phyloP scores from a whole-genome alignment of 1,140 invertebrate species.

The Diabrotica undecimpunctata region DNA sequence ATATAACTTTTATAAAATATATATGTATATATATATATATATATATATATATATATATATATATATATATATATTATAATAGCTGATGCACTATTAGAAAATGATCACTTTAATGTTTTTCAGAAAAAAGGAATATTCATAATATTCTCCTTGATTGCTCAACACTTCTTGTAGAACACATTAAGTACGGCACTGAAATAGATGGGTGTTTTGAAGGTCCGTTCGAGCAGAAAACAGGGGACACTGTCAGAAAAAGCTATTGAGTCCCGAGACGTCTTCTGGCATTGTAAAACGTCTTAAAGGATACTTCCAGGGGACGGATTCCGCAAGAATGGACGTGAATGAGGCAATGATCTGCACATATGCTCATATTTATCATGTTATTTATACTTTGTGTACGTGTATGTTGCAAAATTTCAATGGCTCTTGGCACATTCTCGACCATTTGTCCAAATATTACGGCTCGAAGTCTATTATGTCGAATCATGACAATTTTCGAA shows the following conservation, averaged over 20 bases:
- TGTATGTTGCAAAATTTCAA: slow-evolving; percentile 17
- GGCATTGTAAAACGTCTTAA: slow-evolving; percentile 15
- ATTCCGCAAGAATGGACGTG: slow-evolving; percentile 12
- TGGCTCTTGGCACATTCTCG: slow-evolving; percentile 13
- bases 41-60: no score
- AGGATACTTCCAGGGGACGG: slow-evolving; percentile 10
- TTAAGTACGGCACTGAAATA: slow-evolving; percentile 1
- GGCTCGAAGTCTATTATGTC: slow-evolving; percentile 12
- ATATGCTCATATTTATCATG: slow-evolving; percentile 20
- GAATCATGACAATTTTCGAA: neutral
- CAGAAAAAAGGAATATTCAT: no score
- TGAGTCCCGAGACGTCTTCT: slow-evolving; percentile 13
- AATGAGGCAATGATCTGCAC: slow-evolving; percentile 19
- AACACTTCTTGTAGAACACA: no score
- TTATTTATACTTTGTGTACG: slow-evolving; percentile 13
- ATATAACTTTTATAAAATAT: no score
- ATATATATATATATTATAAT: no score
- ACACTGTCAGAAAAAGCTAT: slow-evolving; percentile 11
- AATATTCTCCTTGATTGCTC: no score
- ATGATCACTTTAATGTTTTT: no score
- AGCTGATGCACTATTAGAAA: no score
- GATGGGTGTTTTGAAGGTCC: slow-evolving; percentile 4
- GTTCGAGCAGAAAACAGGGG: slow-evolving; percentile 9
- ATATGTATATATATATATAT: no score
- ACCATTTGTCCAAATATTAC: slow-evolving; percentile 18